Percentiles rank a stretch among this genome's conserved stretches.
These are phyloP conservation scores for Eristalis intricaria DNA, from an alignment of 2,888 invertebrate species.

Conservation along the genomic window DNA sequence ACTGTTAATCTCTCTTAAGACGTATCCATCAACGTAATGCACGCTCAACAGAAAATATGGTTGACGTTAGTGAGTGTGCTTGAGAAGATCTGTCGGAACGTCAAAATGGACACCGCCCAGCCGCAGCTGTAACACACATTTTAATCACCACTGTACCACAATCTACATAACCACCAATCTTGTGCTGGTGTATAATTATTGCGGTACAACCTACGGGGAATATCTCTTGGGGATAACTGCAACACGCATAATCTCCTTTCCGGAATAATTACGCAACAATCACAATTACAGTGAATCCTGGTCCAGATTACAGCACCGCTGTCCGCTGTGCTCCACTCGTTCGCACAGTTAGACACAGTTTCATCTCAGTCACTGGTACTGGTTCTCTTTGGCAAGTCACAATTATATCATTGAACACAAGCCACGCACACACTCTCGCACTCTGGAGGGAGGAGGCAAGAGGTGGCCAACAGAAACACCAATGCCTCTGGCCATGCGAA, in stretches of 20 bases:
- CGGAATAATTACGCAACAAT: slow-evolving; percentile 62
- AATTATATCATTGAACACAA: slow-evolving; percentile 30
- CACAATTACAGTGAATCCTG: slow-evolving; percentile 66
- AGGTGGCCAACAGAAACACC: background rate
- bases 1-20: too few relatives aligned
- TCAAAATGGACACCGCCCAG: background rate
- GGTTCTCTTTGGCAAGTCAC: slow-evolving; percentile 47
- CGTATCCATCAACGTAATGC: too few relatives aligned
- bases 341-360: slow-evolving; percentile 32
- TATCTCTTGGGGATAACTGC: slow-evolving; percentile 36
- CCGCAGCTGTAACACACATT: background rate
- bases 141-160: background rate
- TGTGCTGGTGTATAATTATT: slow-evolving; percentile 24
- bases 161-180: background rate
- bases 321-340: slow-evolving; percentile 22
- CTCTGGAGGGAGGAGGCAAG: background rate
- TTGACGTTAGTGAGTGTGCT: too few relatives aligned
- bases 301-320: slow-evolving; percentile 53
- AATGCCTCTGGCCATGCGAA: slow-evolving; percentile 59
- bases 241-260: slow-evolving; percentile 37
- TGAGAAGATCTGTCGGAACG: too few relatives aligned
- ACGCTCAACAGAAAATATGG: too few relatives aligned
- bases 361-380: slow-evolving; percentile 2
- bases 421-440: slow-evolving; percentile 2
- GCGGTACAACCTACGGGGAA: slow-evolving; percentile 45